These are phyloP conservation scores for Oenanthe oenanthe DNA, from an alignment of 2,113 vertebrate genomes.

Conservation along the genomic window DNA sequence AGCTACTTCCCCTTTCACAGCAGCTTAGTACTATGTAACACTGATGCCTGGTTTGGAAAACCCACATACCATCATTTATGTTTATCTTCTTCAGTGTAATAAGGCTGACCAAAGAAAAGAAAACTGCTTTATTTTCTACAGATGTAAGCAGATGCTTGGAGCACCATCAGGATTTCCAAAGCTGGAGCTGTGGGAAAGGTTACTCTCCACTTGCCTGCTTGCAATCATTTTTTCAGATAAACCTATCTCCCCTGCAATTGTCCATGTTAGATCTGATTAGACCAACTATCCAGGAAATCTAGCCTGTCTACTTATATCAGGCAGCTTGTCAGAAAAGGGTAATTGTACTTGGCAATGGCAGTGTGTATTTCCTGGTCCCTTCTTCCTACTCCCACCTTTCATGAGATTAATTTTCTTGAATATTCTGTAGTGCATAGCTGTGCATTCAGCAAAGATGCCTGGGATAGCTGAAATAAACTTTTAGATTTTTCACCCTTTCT, in stretches of 20 bases:
- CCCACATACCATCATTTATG: not conserved
- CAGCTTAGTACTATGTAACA: not conserved
- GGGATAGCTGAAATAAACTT: not conserved
- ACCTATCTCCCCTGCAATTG: not conserved
- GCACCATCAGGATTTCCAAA: not conserved
- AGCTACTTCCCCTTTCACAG: not conserved
- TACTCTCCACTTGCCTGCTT: not conserved
- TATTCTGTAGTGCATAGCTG: not conserved
- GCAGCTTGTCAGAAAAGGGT: not conserved
- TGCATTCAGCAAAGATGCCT: not conserved
- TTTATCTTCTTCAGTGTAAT: not conserved
- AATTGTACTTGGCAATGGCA: not conserved
- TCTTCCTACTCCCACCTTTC: not conserved
- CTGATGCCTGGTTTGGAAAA: not conserved
- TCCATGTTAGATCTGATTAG: not conserved
- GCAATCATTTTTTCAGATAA: not conserved
- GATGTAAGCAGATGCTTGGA: not conserved
- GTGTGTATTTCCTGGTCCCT: not conserved
- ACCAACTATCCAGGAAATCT: not conserved
- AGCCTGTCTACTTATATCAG: not conserved
- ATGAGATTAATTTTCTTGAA: not conserved
- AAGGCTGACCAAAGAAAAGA: not conserved
- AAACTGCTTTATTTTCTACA: not conserved
- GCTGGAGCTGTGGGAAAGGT: rapidly evolving
- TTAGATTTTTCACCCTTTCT: not conserved